Evolutionary conservation across 2,888 invertebrate species (phyloP), one percentile per base, ranked within the genome.

Genomic region (Chromoteleia sp.): DNA sequence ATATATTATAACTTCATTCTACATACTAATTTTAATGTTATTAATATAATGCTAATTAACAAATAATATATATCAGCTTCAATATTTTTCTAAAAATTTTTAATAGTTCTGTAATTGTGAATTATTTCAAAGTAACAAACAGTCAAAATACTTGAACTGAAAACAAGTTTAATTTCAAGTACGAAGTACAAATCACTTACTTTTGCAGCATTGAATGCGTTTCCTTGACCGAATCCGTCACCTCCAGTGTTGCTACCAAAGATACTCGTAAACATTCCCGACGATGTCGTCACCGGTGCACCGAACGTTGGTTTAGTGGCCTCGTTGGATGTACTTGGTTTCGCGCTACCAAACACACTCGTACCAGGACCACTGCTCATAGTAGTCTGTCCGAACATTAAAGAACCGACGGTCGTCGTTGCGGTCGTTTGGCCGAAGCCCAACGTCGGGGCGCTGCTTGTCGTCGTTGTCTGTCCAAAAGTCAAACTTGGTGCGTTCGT

Each of bases 381-480:
- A 4, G 50, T 39, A 6, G 39, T 25, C 39, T 71, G 71, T 12
- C 71, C 71, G 41, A 71, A 71, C 8, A 2, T 50, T 25, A 59
- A 14, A 0, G 29, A 0, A 8, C 25, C 25, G 14, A 12, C 29
- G 0, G 21, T 36, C 17, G 63, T 50, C 1, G 54, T 54, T n/a
- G 41, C 12, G 54, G 6, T 25, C 0, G 6, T 15, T 29, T 70
- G 70, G 0, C 45, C 54, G 10, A 65, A 65, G 14, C 12, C 19
- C 12, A 63, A 15, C 6, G n/a, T n/a, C 5, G 63, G 12, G 0
- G 63, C 33, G 14, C 5, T 33, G 5, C 19, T 8, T 0, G 56
- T 56, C 5, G 33, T 21, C 0, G 39, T 25, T 14, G 59, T 8
- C 17, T 59, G 48, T 21, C 59, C 59, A 21, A 63, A 63, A 2